Percentiles rank a stretch among this genome's conserved stretches.
Evolutionary conservation across 1,140 invertebrate genomes (phyloP).

Genomic region (Bicyclus anynana): DNA sequence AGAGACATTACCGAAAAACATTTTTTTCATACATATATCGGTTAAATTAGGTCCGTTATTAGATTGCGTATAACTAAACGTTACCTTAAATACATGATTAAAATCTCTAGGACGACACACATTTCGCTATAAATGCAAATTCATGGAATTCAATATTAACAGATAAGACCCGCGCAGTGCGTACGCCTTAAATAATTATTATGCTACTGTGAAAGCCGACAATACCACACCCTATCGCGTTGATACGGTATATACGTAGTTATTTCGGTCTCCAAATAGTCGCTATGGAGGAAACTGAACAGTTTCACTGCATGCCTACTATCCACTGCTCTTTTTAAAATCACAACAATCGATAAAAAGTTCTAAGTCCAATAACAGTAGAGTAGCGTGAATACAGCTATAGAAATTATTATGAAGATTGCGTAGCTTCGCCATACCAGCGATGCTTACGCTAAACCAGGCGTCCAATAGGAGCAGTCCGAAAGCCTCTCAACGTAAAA

Average conservation of each 20-base stretch:
- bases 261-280: not conserved
- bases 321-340: slow-evolving; percentile 11
- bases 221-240: slow-evolving; percentile 15
- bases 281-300: not conserved
- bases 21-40: slow-evolving; percentile 58
- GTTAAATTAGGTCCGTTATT: slow-evolving; percentile 56
- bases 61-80: slow-evolving; percentile 63
- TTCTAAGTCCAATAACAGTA: slow-evolving; percentile 33
- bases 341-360: slow-evolving; percentile 32
- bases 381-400: slow-evolving; percentile 30
- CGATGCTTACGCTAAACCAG: not conserved
- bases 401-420: slow-evolving; percentile 36
- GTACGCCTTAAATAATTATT: slow-evolving; percentile 51
- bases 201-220: slow-evolving; percentile 47
- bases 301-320: slow-evolving; percentile 6
- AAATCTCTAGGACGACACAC: slow-evolving; percentile 74
- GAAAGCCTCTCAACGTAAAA: not conserved
- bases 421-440: slow-evolving; percentile 14
- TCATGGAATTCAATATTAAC: slow-evolving; percentile 75
- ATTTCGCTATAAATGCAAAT: slow-evolving; percentile 77
- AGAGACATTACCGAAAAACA: slow-evolving; percentile 69
- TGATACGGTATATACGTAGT: not conserved
- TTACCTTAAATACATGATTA: slow-evolving; percentile 73
- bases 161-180: slow-evolving; percentile 44
- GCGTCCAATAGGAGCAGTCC: not conserved